Evolutionary conservation across 2,888 invertebrate genomes (phyloP), one percentile per base, ranked within the genome.

Genomic region (Trachelus iudaicus): DNA sequence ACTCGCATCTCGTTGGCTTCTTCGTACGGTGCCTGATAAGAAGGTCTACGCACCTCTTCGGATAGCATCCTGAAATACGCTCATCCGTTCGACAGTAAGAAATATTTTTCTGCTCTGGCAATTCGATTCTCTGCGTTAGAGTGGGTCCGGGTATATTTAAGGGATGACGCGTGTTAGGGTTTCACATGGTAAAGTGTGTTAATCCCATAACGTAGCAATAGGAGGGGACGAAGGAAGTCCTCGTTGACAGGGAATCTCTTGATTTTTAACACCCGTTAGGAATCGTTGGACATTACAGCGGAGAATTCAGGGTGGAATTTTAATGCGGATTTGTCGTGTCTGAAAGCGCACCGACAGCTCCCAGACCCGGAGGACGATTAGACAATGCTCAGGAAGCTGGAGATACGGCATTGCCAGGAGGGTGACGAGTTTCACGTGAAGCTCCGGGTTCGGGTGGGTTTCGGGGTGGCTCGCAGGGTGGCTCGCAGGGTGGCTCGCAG

Each of bases 341-440:
- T 85, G 84, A 85, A 84, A 85, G 84, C 82, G 81, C 82, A 40
- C 80, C 73, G 79, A 81, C 81, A 83, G 77, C 83, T 79, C 80
- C 77, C 81, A 84, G 84, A 84, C 82, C 81, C 84, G 82, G 83
- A 78, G 84, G 85, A 79, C 79, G 90, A 89, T 90, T 89, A 90
- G 87, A 90, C 90, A 89, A 89, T 88, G 84, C 85, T 84, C 86
- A 84, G 85, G 86, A 84, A 86, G 85, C 85, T 84, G 86, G 82
- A 85, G 86, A 84, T 83, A 78, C 75, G 69, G 77, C 73, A 73
- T 15, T 69, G 75, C 78, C 77, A 78, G 79, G 78, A 80, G 74
- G 77, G 79, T 77, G 77, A 75, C 33, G 73, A 76, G 68, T 76
- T 75, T 69, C 75, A 69, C 76, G 74, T 68, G 69, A 69, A 15